Base-by-base conservation (phyloP, 1,140 invertebrate genomes). In the Aphelinus certus region DNA sequence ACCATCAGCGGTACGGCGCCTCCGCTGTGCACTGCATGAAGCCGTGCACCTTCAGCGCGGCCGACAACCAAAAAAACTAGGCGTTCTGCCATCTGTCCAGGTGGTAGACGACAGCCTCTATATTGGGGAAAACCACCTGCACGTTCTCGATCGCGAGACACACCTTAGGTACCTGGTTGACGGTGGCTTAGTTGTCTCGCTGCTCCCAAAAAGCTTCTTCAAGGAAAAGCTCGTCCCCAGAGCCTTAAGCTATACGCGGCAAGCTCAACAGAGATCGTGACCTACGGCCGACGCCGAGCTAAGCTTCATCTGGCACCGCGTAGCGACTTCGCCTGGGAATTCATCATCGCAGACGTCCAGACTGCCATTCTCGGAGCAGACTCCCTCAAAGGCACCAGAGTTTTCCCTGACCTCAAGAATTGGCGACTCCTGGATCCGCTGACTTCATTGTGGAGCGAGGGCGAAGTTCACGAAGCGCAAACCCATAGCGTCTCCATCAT, bases 111-210 rank as follows among this genome's bases (percentile, higher is more conserved):
- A 7, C 42, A 49, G 63, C 43, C 5, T 9, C 45, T 64, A 45
- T 43, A 43, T 62, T 6, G 7, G 60, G 6, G 60, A 62, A 62
- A 6, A 6, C 10, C 60, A 1, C 7, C 60, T 62, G 5, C 42
- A 62, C 60, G 43, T 62, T 42, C 6, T 42, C 60, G 60, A 62
- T 26, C 10, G 43, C 6, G 26, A 42, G 6, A 62, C 5, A 7
- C 79, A 82, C 51, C 66, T 79, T 67, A 83, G 53, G 53, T 55
- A 7, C 53, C 53, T 55, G 5, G 53, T 55, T 10, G 53, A 55
- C 53, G 5, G 5, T 81, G 0, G 75, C 75, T 51, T 84, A 79
- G 2, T 78, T 70, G 0, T 86, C 1, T 70, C 67, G 46, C 3
- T 70, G 5, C 6, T 70, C 9, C 48, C 67, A 57, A 42, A 10